phyloP scores from a whole-genome alignment of 2,888 invertebrate species.

The Pammene fasciana region DNA sequence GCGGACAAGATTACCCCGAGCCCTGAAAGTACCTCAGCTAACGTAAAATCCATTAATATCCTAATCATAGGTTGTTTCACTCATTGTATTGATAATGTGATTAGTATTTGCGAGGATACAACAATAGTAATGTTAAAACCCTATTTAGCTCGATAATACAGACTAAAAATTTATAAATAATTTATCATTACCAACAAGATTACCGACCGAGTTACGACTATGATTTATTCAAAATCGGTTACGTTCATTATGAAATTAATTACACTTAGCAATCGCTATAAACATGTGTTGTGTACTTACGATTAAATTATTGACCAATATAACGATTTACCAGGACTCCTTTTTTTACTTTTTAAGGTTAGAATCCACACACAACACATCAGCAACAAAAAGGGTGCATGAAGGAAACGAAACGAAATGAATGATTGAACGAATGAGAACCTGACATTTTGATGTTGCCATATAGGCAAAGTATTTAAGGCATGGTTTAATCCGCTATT shows the following conservation, averaged over 20 bases:
- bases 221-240: slow-evolving; percentile 13
- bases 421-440: background rate
- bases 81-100: background rate
- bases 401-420: slow-evolving; percentile 11
- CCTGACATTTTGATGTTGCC: slow-evolving; percentile 10
- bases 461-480: slow-evolving; percentile 17
- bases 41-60: background rate
- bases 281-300: slow-evolving; percentile 17
- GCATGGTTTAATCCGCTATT: slow-evolving; percentile 7
- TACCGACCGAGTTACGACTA: slow-evolving; percentile 4
- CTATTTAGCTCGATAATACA: background rate
- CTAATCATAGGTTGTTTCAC: background rate
- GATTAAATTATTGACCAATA: slow-evolving; percentile 9
- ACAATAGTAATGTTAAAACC: background rate
- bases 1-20: background rate
- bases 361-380: slow-evolving; percentile 35
- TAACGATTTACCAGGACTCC: slow-evolving; percentile 7
- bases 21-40: background rate
- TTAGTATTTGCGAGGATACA: background rate
- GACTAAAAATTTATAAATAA: background rate
- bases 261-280: background rate
- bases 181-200: slow-evolving; percentile 25
- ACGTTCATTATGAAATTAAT: background rate
- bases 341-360: slow-evolving; percentile 32
- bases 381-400: slow-evolving; percentile 35